Base-by-base conservation (phyloP, 2,888 invertebrate species). In the Dicranocentrus wangi region DNA sequence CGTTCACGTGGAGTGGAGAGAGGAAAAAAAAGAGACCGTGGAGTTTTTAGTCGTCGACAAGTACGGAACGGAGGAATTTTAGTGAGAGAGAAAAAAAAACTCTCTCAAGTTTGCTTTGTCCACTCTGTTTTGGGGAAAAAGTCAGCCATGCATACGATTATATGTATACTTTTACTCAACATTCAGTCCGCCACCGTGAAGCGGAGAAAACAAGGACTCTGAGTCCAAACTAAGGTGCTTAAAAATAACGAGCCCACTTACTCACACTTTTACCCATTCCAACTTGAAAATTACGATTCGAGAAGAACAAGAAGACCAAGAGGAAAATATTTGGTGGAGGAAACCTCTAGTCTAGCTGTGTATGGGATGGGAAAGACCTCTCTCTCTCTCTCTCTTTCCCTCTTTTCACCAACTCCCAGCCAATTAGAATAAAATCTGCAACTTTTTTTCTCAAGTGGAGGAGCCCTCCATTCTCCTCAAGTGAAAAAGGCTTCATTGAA, bases 241-340 rank as follows among this genome's bases (percentile, higher is more conserved):
- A 77, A 77, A 70, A 70, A 51, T 77, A 77, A 77, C 77, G 77
- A 77, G 70, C 69, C 68, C 77, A 70, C 70, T 77, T 70, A 70
- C 63, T 77, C 77, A 77, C 77, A 77, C 77, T 77, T 77, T 76
- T 63, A 15, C 53, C 61, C 77, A 70, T 77, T 77, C 51, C 70
- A 63, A 63, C 53, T 61, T 69, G 63, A 70, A 63, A 63, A 69
- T 77, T 69, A 70, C 69, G 61, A 63, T 58, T 55, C 3, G 21
- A 17, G 43, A 21, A 42, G 42, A 23, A 8, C n/a, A 42, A 65
- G 21, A 32, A 63, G 7, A 15, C 47, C 15, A 39, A 63, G 10
- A 39, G 7, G 25, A 21, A 2, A n/a, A n/a, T n/a, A n/a, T n/a
- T n/a, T n/a, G n/a, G n/a, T n/a, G n/a, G 19, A 19, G 21, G n/a